Evolutionary conservation across 1,140 invertebrate genomes (phyloP).

Genomic region (Palaemon carinicauda): DNA sequence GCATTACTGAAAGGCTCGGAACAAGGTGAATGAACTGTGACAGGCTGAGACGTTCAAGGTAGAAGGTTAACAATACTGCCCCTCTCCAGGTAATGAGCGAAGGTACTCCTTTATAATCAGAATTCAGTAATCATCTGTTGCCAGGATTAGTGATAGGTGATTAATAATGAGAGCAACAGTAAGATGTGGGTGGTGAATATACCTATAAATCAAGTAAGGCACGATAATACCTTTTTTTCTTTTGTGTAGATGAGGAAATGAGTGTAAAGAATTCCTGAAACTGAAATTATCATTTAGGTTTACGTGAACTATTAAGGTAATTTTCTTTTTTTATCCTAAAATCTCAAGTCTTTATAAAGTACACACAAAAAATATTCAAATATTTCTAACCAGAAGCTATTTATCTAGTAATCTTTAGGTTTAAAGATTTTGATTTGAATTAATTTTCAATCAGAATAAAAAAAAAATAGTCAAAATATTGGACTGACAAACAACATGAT

Average conservation of each 20-base stretch:
- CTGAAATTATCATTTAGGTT: not conserved
- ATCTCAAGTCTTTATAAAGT: not conserved
- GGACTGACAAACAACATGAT: too few species aligned
- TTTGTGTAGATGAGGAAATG: not conserved
- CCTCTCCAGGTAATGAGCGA: too few species aligned
- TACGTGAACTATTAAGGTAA: not conserved
- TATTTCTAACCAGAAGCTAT: too few species aligned
- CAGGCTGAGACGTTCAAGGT: not conserved
- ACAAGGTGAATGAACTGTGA: conserved; percentile 13
- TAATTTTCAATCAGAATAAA: too few species aligned
- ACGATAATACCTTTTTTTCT: conserved; percentile 20
- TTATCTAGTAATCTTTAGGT: too few species aligned
- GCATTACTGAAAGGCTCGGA: conserved; percentile 20
- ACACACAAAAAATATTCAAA: not conserved
- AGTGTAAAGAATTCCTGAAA: not conserved
- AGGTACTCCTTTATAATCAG: too few species aligned
- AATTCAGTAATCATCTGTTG: too few species aligned
- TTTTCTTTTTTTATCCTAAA: not conserved
- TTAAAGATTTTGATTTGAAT: too few species aligned
- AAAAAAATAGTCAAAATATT: too few species aligned
- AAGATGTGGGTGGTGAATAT: not conserved
- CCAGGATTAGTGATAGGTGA: too few species aligned
- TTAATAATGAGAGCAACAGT: not conserved
- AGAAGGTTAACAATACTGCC: too few species aligned
- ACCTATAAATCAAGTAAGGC: conserved; percentile 21